phyloP scores from a whole-genome alignment of 37 sponge, comb jelly and placozoan species.

The Beroe forskalii region DNA sequence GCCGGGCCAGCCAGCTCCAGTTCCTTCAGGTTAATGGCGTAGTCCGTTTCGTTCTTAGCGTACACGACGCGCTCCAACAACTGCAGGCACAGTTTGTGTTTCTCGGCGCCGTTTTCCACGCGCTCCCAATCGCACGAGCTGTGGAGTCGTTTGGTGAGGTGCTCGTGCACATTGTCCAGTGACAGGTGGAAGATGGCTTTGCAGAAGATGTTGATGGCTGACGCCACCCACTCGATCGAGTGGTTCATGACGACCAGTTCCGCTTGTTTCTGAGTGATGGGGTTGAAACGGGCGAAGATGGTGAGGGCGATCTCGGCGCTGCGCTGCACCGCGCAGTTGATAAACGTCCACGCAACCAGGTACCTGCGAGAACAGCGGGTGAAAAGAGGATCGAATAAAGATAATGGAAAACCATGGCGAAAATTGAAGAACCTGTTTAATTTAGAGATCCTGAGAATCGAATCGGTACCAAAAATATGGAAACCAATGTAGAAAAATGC shows the following conservation, averaged over 20 bases:
- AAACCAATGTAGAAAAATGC: no score
- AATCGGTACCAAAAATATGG: not conserved
- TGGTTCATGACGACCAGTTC: conserved; percentile 59
- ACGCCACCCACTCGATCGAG: conserved; percentile 50
- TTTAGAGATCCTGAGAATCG: no score
- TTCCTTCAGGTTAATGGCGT: conserved; percentile 40
- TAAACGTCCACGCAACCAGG: conserved; percentile 55
- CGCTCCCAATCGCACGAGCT: conserved; percentile 35
- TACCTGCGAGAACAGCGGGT: no score
- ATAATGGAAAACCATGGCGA: no score
- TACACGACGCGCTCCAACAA: conserved; percentile 47
- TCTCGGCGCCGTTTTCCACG: conserved; percentile 25
- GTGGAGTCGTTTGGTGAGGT: conserved; percentile 38
- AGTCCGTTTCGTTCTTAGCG: conserved; percentile 45
- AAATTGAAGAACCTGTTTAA: no score
- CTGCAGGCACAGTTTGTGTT: not conserved
- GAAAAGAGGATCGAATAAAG: not conserved
- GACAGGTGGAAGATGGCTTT: conserved; percentile 46
- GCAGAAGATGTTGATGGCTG: conserved; percentile 48
- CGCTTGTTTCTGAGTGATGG: conserved; percentile 46
- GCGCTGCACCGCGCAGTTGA: conserved; percentile 57
- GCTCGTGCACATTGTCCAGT: conserved; percentile 53
- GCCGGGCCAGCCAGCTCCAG: conserved; percentile 37
- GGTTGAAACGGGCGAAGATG: conserved; percentile 46
- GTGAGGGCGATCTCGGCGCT: conserved; percentile 53